Evolutionary conservation across 2,888 invertebrate species (phyloP).

Genomic region (Mesorhabditis spiculigera): DNA sequence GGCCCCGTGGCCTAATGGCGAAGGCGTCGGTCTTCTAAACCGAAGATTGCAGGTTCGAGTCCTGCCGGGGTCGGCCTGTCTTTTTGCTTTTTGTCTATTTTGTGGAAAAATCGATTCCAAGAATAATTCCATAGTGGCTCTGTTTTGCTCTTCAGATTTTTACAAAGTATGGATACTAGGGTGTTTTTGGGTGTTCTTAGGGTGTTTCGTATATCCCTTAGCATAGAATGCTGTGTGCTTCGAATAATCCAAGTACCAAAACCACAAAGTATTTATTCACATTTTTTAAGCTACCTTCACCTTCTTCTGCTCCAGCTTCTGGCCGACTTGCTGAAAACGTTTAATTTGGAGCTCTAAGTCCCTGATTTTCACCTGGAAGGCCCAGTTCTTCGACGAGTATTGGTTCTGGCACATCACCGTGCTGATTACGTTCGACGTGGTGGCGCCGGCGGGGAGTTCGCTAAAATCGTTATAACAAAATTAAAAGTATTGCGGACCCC

Average conservation of each 20-base stretch:
- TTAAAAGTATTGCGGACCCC: too few relatives aligned
- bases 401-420: background rate
- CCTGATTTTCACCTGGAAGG: background rate
- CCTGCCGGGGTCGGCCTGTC: constrained; percentile 12
- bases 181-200: too few relatives aligned
- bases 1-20: constrained; percentile 42
- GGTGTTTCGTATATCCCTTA: too few relatives aligned
- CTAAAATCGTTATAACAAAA: too few relatives aligned
- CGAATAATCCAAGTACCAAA: too few relatives aligned
- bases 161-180: too few relatives aligned
- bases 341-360: background rate
- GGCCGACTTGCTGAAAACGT: background rate
- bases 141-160: too few relatives aligned
- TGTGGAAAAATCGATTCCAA: too few relatives aligned
- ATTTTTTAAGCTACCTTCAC: background rate
- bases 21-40: constrained; percentile 50
- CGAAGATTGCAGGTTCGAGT: constrained; percentile 42
- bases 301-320: background rate
- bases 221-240: too few relatives aligned
- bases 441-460: constrained; percentile 1
- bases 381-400: background rate
- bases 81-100: too few relatives aligned
- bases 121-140: too few relatives aligned
- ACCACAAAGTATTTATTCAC: background rate
- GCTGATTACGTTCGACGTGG: background rate